These are phyloP conservation scores for Nyctalus aviator DNA, from an alignment of 2,797 vertebrate genomes.

Conservation along the genomic window DNA sequence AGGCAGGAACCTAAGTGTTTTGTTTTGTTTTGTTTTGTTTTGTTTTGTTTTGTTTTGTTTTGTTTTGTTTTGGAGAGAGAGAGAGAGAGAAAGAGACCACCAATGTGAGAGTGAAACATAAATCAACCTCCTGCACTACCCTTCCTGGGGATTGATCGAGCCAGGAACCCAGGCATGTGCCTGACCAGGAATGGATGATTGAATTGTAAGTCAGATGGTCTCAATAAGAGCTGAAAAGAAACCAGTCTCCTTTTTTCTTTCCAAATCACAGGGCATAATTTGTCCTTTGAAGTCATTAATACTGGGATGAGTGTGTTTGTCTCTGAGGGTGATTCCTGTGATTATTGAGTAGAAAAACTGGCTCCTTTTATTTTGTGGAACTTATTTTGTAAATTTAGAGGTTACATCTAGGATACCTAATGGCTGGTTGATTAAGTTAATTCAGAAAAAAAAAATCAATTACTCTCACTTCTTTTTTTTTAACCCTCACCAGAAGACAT, in stretches of 20 bases:
- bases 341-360: neutral
- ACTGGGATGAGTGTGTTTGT: neutral
- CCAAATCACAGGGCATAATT: neutral
- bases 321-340: neutral
- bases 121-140: neutral
- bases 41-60: neutral
- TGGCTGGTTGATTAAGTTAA: neutral
- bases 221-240: neutral
- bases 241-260: neutral
- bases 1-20: neutral
- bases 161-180: neutral
- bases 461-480: neutral
- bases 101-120: neutral
- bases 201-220: neutral
- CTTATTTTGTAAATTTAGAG: conserved; percentile 32
- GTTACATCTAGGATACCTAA: neutral
- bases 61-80: neutral
- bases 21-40: neutral
- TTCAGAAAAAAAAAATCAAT: neutral
- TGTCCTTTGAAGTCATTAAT: neutral
- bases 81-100: too few species aligned
- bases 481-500: neutral
- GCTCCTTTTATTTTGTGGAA: conserved; percentile 2
- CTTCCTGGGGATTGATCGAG: neutral
- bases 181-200: neutral